Evolutionary conservation across 1,140 invertebrate species (phyloP).

Genomic region (Habropoda laboriosa): DNA sequence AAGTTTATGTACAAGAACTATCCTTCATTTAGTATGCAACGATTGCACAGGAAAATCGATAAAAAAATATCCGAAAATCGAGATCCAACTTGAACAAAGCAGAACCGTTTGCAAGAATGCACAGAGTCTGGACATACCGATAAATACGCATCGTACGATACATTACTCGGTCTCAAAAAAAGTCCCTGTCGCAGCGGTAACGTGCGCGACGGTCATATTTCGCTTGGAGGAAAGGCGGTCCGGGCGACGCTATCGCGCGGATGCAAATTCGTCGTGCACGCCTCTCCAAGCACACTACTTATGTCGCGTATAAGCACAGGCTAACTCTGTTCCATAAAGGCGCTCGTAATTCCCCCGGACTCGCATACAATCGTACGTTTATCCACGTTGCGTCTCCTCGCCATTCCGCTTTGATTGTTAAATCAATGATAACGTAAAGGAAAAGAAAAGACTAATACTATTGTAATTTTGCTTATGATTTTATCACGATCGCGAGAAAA

Average conservation of each 20-base stretch:
- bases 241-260: constrained; percentile 41
- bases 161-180: constrained; percentile 24
- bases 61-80: too few relatives aligned
- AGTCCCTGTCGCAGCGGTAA: constrained; percentile 9
- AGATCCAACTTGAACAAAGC: too few relatives aligned
- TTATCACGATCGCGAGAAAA: neutral
- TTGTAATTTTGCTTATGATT: neutral
- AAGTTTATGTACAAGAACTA: too few relatives aligned
- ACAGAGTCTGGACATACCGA: too few relatives aligned
- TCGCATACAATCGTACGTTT: neutral
- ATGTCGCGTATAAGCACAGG: constrained; percentile 2
- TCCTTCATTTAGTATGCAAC: too few relatives aligned
- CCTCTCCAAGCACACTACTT: constrained; percentile 26
- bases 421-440: neutral
- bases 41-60: too few relatives aligned
- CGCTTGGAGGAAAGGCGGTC: constrained; percentile 11
- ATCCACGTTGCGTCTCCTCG: too few relatives aligned
- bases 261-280: constrained; percentile 55
- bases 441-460: too few relatives aligned
- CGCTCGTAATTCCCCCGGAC: constrained; percentile 9
- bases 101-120: too few relatives aligned
- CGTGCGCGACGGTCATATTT: constrained; percentile 49
- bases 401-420: neutral
- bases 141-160: neutral
- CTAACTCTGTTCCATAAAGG: constrained; percentile 5